Percentiles rank a stretch among this genome's conserved stretches.
Conservation (phyloP, 1,140 invertebrate genomes). For the Drosophila burlai region DNA sequence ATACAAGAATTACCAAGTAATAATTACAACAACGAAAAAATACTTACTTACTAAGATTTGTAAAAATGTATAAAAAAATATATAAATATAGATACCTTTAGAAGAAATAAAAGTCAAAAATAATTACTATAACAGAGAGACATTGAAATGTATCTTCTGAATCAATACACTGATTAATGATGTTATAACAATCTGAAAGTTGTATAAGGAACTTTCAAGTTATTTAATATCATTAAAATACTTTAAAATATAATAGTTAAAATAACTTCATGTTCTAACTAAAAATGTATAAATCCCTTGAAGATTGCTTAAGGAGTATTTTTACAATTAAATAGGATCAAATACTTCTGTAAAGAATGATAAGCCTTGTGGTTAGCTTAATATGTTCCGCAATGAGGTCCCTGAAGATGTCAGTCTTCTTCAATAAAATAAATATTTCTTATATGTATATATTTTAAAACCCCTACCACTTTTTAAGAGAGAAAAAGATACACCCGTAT, state of each 20-base stretch:
- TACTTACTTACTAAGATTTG: too few relatives aligned
- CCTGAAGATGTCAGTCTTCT: background rate
- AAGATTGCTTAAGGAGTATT: background rate
- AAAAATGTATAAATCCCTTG: too few relatives aligned
- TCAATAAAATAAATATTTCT: background rate
- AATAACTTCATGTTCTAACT: too few relatives aligned
- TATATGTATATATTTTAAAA: background rate
- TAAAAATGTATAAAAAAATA: too few relatives aligned
- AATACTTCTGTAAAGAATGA: background rate
- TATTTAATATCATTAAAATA: background rate
- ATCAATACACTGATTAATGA: background rate
- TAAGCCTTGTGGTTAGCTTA: background rate
- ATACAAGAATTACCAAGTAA: constrained; percentile 10
- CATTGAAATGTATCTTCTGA: background rate
- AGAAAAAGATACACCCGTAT: background rate
- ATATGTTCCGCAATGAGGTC: background rate
- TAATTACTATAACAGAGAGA: constrained; percentile 6
- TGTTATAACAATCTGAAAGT: background rate
- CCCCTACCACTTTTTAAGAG: background rate
- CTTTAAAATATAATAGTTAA: background rate
- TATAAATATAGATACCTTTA: background rate
- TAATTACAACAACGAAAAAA: constrained; percentile 1
- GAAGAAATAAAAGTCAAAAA: constrained; percentile 5
- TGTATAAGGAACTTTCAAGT: background rate
- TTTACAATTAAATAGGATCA: background rate